A percentile compares a stretch with the other conserved stretches of the same genome.
Conservation (phyloP, 2,113 vertebrate species). For the Aegotheles bennettii region DNA sequence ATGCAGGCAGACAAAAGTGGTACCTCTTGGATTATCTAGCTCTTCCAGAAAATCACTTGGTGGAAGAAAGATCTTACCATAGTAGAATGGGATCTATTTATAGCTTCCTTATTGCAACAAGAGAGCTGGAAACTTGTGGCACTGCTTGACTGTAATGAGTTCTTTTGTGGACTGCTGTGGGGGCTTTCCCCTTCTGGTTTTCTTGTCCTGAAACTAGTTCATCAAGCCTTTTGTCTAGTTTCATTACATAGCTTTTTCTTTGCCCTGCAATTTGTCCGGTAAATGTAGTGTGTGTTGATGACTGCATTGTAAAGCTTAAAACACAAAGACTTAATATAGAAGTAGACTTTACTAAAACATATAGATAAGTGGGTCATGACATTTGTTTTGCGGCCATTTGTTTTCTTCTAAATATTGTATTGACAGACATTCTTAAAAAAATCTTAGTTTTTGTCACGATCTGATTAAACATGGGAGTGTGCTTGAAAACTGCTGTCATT, state of each 20-base stretch:
- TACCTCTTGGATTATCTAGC: background rate
- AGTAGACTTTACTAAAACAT: background rate
- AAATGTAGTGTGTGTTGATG: background rate
- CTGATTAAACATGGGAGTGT: background rate
- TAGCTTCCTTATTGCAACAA: background rate
- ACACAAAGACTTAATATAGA: background rate
- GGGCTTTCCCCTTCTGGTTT: background rate
- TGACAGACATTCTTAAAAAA: background rate
- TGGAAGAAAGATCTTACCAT: background rate
- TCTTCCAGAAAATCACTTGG: background rate
- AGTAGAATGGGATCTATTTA: background rate
- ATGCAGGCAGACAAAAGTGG: background rate
- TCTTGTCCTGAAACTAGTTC: background rate
- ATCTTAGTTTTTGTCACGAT: background rate
- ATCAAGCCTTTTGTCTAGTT: background rate
- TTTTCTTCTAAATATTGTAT: background rate
- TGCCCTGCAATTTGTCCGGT: background rate
- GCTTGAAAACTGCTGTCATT: background rate
- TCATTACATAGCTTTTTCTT: background rate
- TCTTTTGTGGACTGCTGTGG: background rate
- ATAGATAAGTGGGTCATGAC: rapidly evolving
- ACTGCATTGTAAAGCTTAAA: background rate
- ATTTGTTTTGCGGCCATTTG: background rate
- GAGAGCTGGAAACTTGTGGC: background rate
- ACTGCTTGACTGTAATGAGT: background rate